These are phyloP conservation scores for Microplitis mediator DNA, from an alignment of 1,140 invertebrate species.

Conservation along the genomic window DNA sequence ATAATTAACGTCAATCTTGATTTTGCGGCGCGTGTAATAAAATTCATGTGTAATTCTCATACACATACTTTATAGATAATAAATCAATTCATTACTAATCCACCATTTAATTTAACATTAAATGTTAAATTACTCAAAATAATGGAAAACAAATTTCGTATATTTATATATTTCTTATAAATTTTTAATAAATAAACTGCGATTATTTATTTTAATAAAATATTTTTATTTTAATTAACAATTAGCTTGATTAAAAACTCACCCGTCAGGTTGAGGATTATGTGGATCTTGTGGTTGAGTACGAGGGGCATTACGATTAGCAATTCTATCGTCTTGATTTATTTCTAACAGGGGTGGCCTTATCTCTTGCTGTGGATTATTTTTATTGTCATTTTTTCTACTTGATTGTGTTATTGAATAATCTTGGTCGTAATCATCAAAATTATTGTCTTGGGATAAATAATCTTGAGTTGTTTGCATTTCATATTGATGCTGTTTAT, in stretches of 20 bases:
- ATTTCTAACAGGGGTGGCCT: conserved; percentile 8
- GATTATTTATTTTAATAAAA: background rate
- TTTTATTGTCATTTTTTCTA: conserved; percentile 30
- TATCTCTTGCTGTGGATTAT: conserved; percentile 22
- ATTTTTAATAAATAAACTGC: background rate
- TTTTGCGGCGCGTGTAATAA: too few species aligned
- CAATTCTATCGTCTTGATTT: conserved; percentile 5
- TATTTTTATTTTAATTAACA: background rate
- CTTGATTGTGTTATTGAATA: conserved; percentile 39
- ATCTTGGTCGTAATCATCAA: conserved; percentile 42
- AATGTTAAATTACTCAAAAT: too few species aligned
- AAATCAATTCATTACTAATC: too few species aligned
- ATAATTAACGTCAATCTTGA: too few species aligned
- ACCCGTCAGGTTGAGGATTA: conserved; percentile 21
- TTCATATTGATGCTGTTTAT: conserved; percentile 14
- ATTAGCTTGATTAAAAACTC: background rate
- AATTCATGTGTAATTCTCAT: too few species aligned
- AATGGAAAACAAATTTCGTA: too few species aligned
- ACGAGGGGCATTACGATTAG: background rate
- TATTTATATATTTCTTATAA: too few species aligned
- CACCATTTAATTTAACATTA: too few species aligned
- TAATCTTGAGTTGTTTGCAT: conserved; percentile 24
- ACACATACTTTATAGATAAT: too few species aligned
- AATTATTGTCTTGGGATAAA: conserved; percentile 37
- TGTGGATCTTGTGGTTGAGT: background rate